Percentiles rank a stretch among this genome's conserved stretches.
These are phyloP conservation scores for Sapajus apella DNA, from an alignment of 2,113 vertebrate species.

Conservation along the genomic window DNA sequence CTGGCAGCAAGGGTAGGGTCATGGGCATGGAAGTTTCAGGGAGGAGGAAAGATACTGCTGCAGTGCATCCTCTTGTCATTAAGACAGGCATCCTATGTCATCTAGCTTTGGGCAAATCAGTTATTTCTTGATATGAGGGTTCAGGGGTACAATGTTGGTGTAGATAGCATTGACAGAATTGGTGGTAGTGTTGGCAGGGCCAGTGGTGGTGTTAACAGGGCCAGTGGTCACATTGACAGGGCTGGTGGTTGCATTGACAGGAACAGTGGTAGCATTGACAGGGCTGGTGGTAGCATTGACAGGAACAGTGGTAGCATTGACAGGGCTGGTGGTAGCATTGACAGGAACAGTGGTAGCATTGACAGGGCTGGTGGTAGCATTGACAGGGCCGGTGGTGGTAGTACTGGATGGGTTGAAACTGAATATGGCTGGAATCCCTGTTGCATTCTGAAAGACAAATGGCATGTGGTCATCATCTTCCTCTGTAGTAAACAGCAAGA, in stretches of 20 bases:
- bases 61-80: not conserved
- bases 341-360: not conserved
- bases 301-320: not conserved
- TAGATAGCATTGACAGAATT: no score
- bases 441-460: conserved; percentile 46
- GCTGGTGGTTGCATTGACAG: no score
- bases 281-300: not conserved
- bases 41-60: not conserved
- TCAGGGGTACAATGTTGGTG: not conserved
- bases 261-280: not conserved
- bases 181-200: no score
- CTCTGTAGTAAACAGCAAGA: not conserved
- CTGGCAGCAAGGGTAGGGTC: not conserved
- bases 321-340: not conserved
- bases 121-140: no score
- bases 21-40: not conserved
- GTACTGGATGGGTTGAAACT: not conserved
- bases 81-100: not conserved
- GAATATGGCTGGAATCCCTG: not conserved
- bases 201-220: not conserved
- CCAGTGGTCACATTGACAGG: no score
- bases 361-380: not conserved
- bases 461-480: not conserved
- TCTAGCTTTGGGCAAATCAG: not conserved
- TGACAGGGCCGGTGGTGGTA: not conserved